phyloP scores from a whole-genome alignment of 92 coral and sea anemone species.

The Epizoanthus illoricatus region DNA sequence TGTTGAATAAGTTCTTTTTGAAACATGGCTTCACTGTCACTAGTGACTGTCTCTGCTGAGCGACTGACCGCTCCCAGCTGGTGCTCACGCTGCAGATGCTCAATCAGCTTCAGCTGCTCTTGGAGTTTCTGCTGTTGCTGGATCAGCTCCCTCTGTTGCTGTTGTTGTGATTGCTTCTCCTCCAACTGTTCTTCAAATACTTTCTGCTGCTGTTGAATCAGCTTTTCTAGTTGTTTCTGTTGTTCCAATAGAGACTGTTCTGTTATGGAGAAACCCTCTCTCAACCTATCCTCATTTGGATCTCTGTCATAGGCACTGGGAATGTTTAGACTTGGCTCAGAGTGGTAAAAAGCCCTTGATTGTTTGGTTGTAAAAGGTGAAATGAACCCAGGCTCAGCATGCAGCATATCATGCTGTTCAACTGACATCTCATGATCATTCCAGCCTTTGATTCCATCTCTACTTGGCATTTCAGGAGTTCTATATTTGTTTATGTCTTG shows the following conservation, averaged over 20 bases:
- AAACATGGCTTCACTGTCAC: slow-evolving; percentile 51
- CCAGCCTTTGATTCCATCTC: background rate
- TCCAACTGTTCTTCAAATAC: slow-evolving; percentile 68
- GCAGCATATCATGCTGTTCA: slow-evolving; percentile 2
- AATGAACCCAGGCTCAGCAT: slow-evolving; percentile 26
- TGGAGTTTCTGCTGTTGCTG: slow-evolving; percentile 70
- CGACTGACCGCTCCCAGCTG: slow-evolving; percentile 33
- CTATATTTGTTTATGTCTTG: too few species aligned
- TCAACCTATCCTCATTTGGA: slow-evolving; percentile 36
- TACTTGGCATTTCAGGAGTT: background rate
- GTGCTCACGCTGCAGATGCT: slow-evolving; percentile 63
- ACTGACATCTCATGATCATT: background rate
- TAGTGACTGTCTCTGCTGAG: slow-evolving; percentile 33
- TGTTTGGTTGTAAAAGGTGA: slow-evolving; percentile 17
- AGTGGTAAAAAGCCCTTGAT: slow-evolving; percentile 25
- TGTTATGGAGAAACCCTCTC: slow-evolving; percentile 41
- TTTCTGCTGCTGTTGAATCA: slow-evolving; percentile 69
- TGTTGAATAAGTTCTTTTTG: slow-evolving; percentile 78
- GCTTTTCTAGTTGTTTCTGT: slow-evolving; percentile 67
- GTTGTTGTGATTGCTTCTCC: slow-evolving; percentile 74
- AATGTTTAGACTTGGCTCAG: slow-evolving; percentile 34
- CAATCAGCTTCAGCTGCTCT: slow-evolving; percentile 66
- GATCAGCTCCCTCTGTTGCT: slow-evolving; percentile 61
- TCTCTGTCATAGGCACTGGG: background rate
- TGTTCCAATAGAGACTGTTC: slow-evolving; percentile 66